Evolutionary conservation across 2,888 invertebrate species (phyloP), one percentile per base, ranked within the genome.

Genomic region (Epiperipatus broadwayi): DNA sequence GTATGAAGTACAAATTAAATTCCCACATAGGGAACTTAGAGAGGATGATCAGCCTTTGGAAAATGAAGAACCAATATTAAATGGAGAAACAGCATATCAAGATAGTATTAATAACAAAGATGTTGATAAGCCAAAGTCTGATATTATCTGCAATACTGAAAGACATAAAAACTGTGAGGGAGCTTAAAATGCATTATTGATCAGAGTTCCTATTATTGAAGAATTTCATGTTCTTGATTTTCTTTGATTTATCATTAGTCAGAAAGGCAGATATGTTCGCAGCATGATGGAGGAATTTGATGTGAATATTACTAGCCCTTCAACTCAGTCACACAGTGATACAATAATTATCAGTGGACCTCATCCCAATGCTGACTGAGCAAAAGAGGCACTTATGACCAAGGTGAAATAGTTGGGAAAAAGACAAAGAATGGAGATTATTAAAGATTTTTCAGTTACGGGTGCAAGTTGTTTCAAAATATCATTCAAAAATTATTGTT

Each of bases 401-500:
- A 74, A 73, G 54, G 78, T 85, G 43, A 71, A 71, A 44, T 75
- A 81, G 47, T 68, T 81, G 56, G 85, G 54, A 73, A 71, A 33
- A 83, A 85, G 53, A 77, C 78, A n/a, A n/a, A n/a, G n/a, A n/a
- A n/a, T n/a, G n/a, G n/a, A n/a, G n/a, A n/a, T n/a, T 42, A 3
- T 33, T 49, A 41, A 75, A 78, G 55, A 81, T 80, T 39, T 93
- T 72, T 63, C 73, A 78, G 56, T 61, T 89, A 47, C 74, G 75
- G 60, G 69, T 95, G 51, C 76, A 81, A 58, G 83, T 95, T 21
- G 83, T 89, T 59, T 78, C 87, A 0, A 78, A 81, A 49, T 87
- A 83, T 61, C 93, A 95, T 62, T 84, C 89, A 2, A 83, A 89
- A 58, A 83, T 97, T 50, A 95, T 97, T 58, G 95, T 95, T 20